phyloP scores from a whole-genome alignment of 2,797 vertebrate genomes.

The Oophaga sylvatica region DNA sequence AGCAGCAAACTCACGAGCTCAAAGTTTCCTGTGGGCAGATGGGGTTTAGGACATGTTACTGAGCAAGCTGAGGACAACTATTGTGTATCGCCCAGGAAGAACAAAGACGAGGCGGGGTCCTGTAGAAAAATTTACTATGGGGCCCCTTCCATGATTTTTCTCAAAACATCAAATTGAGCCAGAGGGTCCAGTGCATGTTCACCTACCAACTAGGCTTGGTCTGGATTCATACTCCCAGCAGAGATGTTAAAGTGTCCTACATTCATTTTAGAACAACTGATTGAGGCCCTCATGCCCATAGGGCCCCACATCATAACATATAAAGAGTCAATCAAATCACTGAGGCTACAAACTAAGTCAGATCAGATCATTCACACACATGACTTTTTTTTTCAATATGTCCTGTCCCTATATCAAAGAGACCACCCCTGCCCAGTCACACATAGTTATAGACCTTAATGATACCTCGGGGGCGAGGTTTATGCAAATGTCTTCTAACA shows the following conservation, averaged over 20 bases:
- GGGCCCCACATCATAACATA: not conserved
- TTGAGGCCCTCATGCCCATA: not conserved
- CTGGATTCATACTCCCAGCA: not conserved
- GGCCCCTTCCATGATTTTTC: not conserved
- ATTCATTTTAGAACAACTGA: not conserved
- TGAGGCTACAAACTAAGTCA: not conserved
- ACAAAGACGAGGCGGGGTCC: not conserved
- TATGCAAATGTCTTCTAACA: no score
- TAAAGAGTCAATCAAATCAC: not conserved
- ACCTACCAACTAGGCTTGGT: not conserved
- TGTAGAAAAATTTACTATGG: not conserved
- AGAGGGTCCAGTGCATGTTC: not conserved
- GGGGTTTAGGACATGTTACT: not conserved
- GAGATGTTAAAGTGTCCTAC: not conserved
- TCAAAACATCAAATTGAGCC: not conserved
- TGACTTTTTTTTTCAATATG: not conserved
- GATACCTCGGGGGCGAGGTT: no score
- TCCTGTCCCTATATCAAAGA: not conserved
- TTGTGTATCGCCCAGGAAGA: not conserved
- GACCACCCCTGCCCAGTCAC: not conserved
- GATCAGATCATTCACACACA: no score
- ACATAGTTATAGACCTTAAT: not conserved
- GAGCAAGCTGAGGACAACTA: not conserved
- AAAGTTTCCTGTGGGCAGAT: constrained; percentile 86
- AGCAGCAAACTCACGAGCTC: constrained; percentile 95